Evolutionary conservation across 2,797 vertebrate genomes (phyloP).

Genomic region (Arnoldichthys spilopterus): DNA sequence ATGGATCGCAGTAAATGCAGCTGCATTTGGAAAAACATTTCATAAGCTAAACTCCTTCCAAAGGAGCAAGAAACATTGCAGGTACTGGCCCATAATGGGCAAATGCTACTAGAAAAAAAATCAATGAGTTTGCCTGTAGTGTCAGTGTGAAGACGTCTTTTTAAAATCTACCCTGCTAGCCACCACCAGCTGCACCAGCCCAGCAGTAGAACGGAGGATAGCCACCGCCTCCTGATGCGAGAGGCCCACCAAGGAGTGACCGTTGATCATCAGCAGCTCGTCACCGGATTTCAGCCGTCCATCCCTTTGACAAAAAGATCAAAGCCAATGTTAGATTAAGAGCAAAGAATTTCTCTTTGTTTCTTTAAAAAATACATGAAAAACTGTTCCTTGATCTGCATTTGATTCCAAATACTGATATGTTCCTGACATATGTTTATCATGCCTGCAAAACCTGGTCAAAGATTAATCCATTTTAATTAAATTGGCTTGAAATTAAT

Average conservation of each 20-base stretch:
- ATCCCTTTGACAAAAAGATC: slow-evolving; percentile 80
- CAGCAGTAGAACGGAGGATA: slow-evolving; percentile 85
- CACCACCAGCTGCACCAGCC: slow-evolving; percentile 91
- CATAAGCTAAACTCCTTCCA: not conserved
- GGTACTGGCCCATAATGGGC: not conserved
- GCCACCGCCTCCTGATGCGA: slow-evolving; percentile 92
- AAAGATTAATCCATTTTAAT: too few species aligned
- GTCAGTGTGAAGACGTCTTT: not conserved
- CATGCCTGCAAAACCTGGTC: too few species aligned
- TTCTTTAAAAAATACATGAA: too few species aligned
- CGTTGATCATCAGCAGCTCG: slow-evolving; percentile 94
- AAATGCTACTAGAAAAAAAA: not conserved
- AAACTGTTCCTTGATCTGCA: too few species aligned
- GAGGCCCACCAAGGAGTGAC: slow-evolving; percentile 91
- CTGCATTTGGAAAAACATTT: not conserved
- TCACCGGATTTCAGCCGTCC: slow-evolving; percentile 90
- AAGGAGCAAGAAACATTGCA: not conserved
- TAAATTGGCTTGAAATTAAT: too few species aligned
- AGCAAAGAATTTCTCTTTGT: not conserved
- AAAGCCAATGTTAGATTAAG: not conserved
- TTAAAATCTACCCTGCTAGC: slow-evolving; percentile 85
- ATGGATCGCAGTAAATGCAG: not conserved
- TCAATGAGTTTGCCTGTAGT: not conserved
- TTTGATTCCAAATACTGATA: too few species aligned
- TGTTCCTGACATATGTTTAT: too few species aligned